These are phyloP conservation scores for Pteria penguin DNA, from an alignment of 2,888 invertebrate species.

Conservation along the genomic window DNA sequence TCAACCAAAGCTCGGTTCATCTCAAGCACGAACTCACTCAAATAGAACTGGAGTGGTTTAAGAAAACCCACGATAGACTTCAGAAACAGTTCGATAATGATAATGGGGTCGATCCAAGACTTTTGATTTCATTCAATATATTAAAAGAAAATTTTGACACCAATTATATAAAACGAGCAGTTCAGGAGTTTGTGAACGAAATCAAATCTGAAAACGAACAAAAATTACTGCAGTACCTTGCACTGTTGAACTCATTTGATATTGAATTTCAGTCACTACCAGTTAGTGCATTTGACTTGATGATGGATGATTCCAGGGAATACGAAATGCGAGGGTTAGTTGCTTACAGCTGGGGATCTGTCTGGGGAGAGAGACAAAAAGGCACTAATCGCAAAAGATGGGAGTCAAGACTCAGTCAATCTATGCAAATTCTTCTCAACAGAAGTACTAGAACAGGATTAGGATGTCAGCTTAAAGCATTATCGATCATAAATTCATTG, in stretches of 20 bases:
- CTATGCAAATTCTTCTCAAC: slow-evolving; percentile 56
- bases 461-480: slow-evolving; percentile 42
- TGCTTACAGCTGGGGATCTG: slow-evolving; percentile 6
- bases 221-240: slow-evolving; percentile 56
- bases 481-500: slow-evolving; percentile 52
- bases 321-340: neutral
- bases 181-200: slow-evolving; percentile 51
- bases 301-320: slow-evolving; percentile 47
- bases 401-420: slow-evolving; percentile 53
- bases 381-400: slow-evolving; percentile 29
- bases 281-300: slow-evolving; percentile 59
- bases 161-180: slow-evolving; percentile 58
- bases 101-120: slow-evolving; percentile 53
- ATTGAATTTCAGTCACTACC: slow-evolving; percentile 57
- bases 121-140: slow-evolving; percentile 67
- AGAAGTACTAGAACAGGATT: slow-evolving; percentile 45
- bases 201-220: slow-evolving; percentile 48
- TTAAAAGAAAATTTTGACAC: slow-evolving; percentile 64
- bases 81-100: slow-evolving; percentile 47
- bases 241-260: slow-evolving; percentile 65
- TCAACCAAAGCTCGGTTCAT: slow-evolving; percentile 18
- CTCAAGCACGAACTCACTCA: slow-evolving; percentile 54
- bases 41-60: slow-evolving; percentile 60
- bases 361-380: neutral
- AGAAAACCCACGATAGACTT: slow-evolving; percentile 52